Conservation (phyloP, 92 coral and sea anemone genomes). For the Diadumene lineata region DNA sequence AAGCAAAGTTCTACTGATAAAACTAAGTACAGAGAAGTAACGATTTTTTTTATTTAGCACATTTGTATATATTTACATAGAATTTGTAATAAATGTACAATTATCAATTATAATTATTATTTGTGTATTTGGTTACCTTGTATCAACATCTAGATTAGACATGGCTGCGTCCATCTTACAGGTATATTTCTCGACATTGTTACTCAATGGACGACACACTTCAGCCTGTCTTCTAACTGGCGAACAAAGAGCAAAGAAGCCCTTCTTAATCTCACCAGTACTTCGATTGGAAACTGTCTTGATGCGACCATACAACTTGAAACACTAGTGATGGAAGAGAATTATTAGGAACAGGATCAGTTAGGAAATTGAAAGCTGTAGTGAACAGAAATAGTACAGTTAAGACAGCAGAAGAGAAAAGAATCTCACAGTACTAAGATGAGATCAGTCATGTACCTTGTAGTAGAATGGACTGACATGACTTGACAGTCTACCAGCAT, state of each 20-base stretch:
- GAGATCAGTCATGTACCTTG: constrained; percentile 44
- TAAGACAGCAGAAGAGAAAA: neutral
- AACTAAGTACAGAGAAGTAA: too few species aligned
- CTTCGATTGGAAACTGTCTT: constrained; percentile 27
- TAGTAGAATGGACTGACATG: constrained; percentile 88
- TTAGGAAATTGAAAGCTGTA: neutral
- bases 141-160: constrained; percentile 54
- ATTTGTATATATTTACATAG: too few species aligned
- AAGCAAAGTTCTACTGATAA: too few species aligned
- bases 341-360: neutral
- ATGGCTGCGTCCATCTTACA: constrained; percentile 73
- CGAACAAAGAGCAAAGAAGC: constrained; percentile 78
- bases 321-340: constrained; percentile 38
- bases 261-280: constrained; percentile 54
- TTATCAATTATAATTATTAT: too few species aligned
- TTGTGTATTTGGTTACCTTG: constrained; percentile 46
- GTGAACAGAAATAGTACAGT: neutral
- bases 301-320: constrained; percentile 71
- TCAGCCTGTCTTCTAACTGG: constrained; percentile 49
- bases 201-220: constrained; percentile 54
- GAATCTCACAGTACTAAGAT: too few species aligned
- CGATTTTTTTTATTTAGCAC: too few species aligned
- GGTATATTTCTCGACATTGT: constrained; percentile 53
- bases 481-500: constrained; percentile 87
- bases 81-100: too few species aligned